Evolutionary conservation across 2,113 vertebrate species (phyloP), one percentile per base, ranked within the genome.

Genomic region (Archocentrus centrarchus): DNA sequence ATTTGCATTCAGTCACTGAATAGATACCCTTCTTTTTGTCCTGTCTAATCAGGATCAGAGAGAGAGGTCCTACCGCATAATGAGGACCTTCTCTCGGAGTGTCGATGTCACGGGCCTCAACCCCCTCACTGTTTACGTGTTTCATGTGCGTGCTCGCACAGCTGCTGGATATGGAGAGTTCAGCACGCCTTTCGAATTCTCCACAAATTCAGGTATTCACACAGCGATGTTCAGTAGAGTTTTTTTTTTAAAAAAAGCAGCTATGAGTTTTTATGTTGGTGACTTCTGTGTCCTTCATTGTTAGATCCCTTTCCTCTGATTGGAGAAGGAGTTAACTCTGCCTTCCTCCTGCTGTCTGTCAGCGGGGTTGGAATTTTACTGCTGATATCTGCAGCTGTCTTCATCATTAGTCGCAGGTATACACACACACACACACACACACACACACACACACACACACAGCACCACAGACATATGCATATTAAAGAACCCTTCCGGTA

Each of bases 361-460:
- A 97, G 98, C 1, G 98, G 97, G 86, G 97, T 98, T 47, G 98
- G 97, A 93, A 96, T 98, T 90, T 96, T 99, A 6, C 96, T 99
- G 95, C 97, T 99, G 93, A 97, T 99, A 94, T 97, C 99, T 89
- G 96, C 98, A 64, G 97, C 97, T 24, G 97, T 98, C 73, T 98
- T 99, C 96, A 96, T 99, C 95, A 98, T 99, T 94, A 98, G 97
- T 90, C 97, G 97, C 96, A 98, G 98, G 98, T 99, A 97, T 91
- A 92, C 20, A 87, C 27, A 78, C 35, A 91, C 57, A 66, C 73
- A 80, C 64, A 79, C 20, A 41, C 20, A 64, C 1, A 44, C 35
- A 44, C 39, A 17, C 1, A 24, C 24, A 97, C 91, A 92, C 20
- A 87, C 27, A 78, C 35, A 68, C 64, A 53, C 68, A 68, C 62